These are phyloP conservation scores for Tinamus guttatus DNA, from an alignment of 2,113 vertebrate genomes.

Conservation along the genomic window DNA sequence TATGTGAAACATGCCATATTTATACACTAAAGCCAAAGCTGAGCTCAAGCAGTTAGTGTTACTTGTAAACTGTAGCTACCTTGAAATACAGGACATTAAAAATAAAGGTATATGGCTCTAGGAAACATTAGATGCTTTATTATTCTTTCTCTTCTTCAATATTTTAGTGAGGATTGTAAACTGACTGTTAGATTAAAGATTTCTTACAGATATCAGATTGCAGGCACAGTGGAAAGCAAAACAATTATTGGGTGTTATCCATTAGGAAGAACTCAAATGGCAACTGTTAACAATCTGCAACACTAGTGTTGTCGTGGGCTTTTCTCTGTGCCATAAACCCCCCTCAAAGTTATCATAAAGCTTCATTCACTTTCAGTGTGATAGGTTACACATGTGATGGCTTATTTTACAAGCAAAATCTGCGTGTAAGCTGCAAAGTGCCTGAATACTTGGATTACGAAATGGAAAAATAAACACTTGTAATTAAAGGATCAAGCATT, in stretches of 20 bases:
- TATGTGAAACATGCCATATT: not conserved
- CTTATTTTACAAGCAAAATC: conserved; percentile 64
- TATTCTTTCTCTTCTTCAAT: conserved; percentile 30
- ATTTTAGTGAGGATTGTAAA: conserved; percentile 48
- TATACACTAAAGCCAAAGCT: not conserved
- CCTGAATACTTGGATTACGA: conserved; percentile 13
- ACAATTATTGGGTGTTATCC: conserved; percentile 60
- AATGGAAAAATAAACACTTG: conserved; percentile 41
- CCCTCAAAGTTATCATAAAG: conserved; percentile 53
- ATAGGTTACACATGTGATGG: conserved; percentile 50
- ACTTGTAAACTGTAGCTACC: conserved; percentile 15
- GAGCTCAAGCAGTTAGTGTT: conserved; percentile 1
- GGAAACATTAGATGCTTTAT: conserved; percentile 61
- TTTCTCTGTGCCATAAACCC: conserved; percentile 41
- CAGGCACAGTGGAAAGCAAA: conserved; percentile 53
- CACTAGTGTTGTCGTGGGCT: conserved; percentile 2
- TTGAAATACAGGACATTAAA: conserved; percentile 49
- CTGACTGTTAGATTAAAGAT: conserved; percentile 33
- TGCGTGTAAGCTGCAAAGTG: conserved; percentile 45
- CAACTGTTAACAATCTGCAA: conserved; percentile 58
- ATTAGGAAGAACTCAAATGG: conserved; percentile 64
- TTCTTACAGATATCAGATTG: conserved; percentile 25
- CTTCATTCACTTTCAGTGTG: conserved; percentile 45
- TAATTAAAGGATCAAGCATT: conserved; percentile 38
- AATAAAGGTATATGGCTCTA: conserved; percentile 22